Conservation (phyloP, 2,888 invertebrate species). For the Cheilosia scutellata region DNA sequence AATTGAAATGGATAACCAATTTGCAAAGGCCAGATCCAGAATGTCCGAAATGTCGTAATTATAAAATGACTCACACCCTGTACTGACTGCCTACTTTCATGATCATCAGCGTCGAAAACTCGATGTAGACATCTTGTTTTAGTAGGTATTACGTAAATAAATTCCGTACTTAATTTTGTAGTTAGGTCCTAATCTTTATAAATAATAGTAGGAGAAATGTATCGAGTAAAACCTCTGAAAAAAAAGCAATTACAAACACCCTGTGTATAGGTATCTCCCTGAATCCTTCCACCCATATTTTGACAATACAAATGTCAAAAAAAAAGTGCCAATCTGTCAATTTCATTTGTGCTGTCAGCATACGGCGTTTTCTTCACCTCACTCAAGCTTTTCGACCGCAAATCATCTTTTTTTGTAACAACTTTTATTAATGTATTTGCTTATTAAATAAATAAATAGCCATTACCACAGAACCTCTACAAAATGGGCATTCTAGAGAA, state of each 20-base stretch:
- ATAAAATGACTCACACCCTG: too few relatives aligned
- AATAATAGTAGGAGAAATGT: too few relatives aligned
- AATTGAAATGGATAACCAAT: too few relatives aligned
- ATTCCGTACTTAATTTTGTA: too few relatives aligned
- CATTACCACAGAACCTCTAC: not conserved
- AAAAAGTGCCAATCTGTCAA: conserved; percentile 53
- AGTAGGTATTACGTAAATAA: too few relatives aligned
- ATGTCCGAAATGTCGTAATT: too few relatives aligned
- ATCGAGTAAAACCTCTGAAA: too few relatives aligned
- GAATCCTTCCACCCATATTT: conserved; percentile 12
- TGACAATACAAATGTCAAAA: conserved; percentile 39
- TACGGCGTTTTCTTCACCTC: conserved; percentile 68
- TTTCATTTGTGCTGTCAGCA: conserved; percentile 56
- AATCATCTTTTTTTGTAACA: conserved; percentile 23
- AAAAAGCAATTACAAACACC: not conserved
- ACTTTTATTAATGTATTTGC: conserved; percentile 55
- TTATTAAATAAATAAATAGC: conserved; percentile 15
- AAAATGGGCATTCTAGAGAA: conserved; percentile 99
- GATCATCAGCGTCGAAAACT: too few relatives aligned
- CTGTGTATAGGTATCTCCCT: conserved; percentile 5
- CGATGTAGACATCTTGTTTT: too few relatives aligned
- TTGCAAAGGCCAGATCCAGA: too few relatives aligned
- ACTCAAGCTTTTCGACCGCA: not conserved
- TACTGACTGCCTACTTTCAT: too few relatives aligned
- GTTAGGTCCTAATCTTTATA: too few relatives aligned